Evolutionary conservation across 2,797 vertebrate species (phyloP), one percentile per base, ranked within the genome.

Genomic region (Prunella strophiata): DNA sequence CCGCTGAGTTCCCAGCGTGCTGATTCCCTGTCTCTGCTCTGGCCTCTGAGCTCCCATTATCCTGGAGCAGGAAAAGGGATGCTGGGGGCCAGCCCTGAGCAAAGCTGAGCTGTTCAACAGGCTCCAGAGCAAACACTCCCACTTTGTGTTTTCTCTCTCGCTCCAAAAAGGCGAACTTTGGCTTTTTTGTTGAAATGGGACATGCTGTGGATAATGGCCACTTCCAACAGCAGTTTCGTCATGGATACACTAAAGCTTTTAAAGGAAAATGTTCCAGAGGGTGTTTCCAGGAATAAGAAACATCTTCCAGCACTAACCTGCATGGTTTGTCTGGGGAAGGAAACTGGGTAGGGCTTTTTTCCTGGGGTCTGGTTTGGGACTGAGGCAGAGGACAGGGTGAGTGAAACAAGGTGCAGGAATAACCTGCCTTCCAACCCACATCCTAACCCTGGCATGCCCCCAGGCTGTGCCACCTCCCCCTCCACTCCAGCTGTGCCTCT

Each of bases 1-100:
- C 88, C 32, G 9, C 92, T 92, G 91, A 25, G 83, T 92, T 93
- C 96, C 93, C 93, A 94, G 88, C n/a, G 2, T 85, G 91, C 91
- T 43, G 82, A 54, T 87, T 88, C 29, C 25, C 62, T 34, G 74
- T 38, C 84, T 91, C 90, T 23, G 47, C 0, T 0, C 78, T 10
- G 75, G 91, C 88, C 92, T 91, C 90, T 79, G 67, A 87, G 92
- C 84, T 97, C 89, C 92, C 76, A 88, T 88, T 93, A 91, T 58
- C 15, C 40, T 4, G 19, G 20, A 80, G 94, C 85, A 95, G 88
- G 91, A 85, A 95, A 68, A 61, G 87, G 79, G 30, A 51, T 75
- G 89, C 79, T 66, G 76, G 89, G 85, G 92, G 80, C 80, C 83
- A 54, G 90, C 51, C 26, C 7, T 1, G 48, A 91, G 81, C 67